Base-by-base conservation (phyloP, 1,140 invertebrate genomes). In the Caerostris extrusa region DNA sequence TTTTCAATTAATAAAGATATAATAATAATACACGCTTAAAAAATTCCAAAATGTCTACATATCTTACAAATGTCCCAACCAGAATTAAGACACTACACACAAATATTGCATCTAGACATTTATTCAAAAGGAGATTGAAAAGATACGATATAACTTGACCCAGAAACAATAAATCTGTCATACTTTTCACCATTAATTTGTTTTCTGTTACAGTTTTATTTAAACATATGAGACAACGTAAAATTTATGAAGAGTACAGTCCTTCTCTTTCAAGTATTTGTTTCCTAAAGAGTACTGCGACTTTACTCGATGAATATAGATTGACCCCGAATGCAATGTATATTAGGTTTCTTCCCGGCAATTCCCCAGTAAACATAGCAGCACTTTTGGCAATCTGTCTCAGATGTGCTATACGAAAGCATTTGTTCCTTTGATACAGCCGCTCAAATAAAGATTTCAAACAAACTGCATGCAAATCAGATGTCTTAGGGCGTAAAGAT, bases 381-480 rank as follows among this genome's bases (percentile, higher is more conserved):
- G 69, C 69, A 77, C 69, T 77, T 34, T 77, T 77, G 34, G 10
- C 69, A 53, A 77, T 77, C 34, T 34, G 12, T 77, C 69, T 77
- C 8, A 53, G 69, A 77, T 50, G 69, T 19, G 19, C 12, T 50
- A 77, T 50, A 34, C 69, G 7, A 77, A 50, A 10, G 69, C 12
- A 71, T 53, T 77, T 77, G 10, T 77, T 77, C 69, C 12, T 50
- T 10, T 10, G 12, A 77, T 50, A 77, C 69, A 50, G 34, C 34
- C 69, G 34, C 61, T 10, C 69, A 12, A 77, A 77, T 77, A 77
- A 3, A 77, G 34, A 19, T 77, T 10, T 34, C 19, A 71, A 34
- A 10, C 19, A 71, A 71, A 71, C 19, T 50, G 19, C 69, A 77
- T 77, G 69, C 69, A 77, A 77, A 77, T 77, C 34, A 77, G 69